Percentiles rank a stretch among this genome's conserved stretches.
phyloP scores from a whole-genome alignment of 2,113 vertebrate species.

The Aspidoscelis tigris region DNA sequence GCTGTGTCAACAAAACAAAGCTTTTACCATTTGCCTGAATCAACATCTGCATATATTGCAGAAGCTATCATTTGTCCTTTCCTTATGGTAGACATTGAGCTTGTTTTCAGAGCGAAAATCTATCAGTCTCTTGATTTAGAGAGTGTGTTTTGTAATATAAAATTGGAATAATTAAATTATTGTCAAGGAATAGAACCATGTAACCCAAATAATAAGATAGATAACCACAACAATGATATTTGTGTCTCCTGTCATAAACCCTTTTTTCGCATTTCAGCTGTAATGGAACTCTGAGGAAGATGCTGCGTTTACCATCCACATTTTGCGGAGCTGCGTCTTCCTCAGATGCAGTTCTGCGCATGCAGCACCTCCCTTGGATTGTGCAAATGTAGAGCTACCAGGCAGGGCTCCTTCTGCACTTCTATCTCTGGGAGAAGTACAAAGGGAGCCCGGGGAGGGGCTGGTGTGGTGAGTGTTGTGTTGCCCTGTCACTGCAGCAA shows the following conservation, averaged over 20 bases:
- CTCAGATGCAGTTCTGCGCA: too few species aligned
- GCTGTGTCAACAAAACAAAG: conserved; percentile 32
- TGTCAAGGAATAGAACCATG: background rate
- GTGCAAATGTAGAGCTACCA: too few species aligned
- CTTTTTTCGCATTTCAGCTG: too few species aligned
- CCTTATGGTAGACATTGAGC: background rate
- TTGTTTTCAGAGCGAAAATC: background rate
- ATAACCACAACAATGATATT: background rate
- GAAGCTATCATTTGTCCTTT: conserved; percentile 9
- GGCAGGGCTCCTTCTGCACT: too few species aligned
- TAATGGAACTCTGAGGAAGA: background rate
- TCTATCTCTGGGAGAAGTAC: too few species aligned
- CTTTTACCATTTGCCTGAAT: conserved; percentile 32
- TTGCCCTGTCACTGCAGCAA: too few species aligned
- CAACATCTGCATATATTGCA: conserved; percentile 35
- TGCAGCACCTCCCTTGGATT: too few species aligned
- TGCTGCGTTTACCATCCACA: too few species aligned
- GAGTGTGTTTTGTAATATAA: background rate
- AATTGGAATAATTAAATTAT: background rate
- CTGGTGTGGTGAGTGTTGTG: too few species aligned
- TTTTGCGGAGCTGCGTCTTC: too few species aligned
- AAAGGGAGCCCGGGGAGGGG: too few species aligned
- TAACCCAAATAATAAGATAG: background rate
- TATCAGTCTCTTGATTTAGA: background rate
- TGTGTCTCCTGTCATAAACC: background rate